Base-by-base conservation (phyloP, 1,140 invertebrate species). In the Trichonephila clavata region DNA sequence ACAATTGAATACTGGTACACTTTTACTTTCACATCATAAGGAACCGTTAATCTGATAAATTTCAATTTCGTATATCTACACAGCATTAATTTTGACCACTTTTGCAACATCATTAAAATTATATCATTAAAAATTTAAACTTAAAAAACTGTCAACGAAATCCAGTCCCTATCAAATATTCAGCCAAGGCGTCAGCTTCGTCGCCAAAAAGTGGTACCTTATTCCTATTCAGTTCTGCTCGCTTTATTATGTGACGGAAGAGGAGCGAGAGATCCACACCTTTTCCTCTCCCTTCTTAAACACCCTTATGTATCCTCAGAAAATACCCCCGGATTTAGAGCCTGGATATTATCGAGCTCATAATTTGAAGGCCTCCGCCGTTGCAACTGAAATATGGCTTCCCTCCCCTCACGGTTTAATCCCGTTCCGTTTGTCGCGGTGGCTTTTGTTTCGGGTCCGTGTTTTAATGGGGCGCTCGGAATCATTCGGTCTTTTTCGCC, bases 271-370 rank as follows among this genome's bases (percentile, higher is more conserved):
- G 60, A 32, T 61, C 86, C 92, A n/a, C 71, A 80, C 86, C 59
- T 71, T 60, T n/a, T 86, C 27, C 68, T 59, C 90, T 68, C 65
- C 65, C n/a, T 32, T 83, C 50, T 63, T 61, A 24, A 57, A 27
- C 77, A 39, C 27, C 77, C 71, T 60, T 80, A 57, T 83, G 57
- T 92, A 92, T 68, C 81, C 39, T 43, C 24, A 77, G 88, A 92
- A 92, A 92, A 92, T 84, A 84, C 68, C 92, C 92, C 65, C 57
- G 84, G 84, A 88, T 93, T 93, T 93, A 71, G 92, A 93, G 68
- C 63, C 32, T 50, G 84, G 92, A 77, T 93, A 93, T 93, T 93
- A 93, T 93, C 92, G 86, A 93, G 86, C 84, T 93, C 92, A 93
- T 93, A 93, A 93, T 93, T 93, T 88, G 92, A 88, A 87, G 92